A percentile compares a stretch with the other conserved stretches of the same genome.
phyloP scores from a whole-genome alignment of 2,113 vertebrate genomes.

The Pandion haliaetus region DNA sequence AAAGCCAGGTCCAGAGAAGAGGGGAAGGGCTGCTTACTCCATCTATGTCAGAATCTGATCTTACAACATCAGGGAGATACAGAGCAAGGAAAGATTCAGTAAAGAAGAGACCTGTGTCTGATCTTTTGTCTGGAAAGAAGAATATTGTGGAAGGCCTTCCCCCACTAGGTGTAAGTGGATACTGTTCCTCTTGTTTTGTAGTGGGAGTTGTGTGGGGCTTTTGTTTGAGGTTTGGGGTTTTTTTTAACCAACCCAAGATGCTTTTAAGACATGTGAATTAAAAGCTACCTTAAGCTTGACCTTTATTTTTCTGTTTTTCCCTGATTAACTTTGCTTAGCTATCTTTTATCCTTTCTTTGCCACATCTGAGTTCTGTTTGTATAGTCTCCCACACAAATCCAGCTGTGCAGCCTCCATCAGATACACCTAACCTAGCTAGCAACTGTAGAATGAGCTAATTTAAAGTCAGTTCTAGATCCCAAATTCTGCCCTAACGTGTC shows the following conservation, averaged over 20 bases:
- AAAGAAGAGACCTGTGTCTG: slow-evolving; percentile 89
- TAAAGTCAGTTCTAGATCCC: neutral
- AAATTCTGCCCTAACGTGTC: neutral
- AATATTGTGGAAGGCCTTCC: slow-evolving; percentile 88
- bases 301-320: neutral
- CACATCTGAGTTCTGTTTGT: neutral
- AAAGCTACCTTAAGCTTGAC: neutral
- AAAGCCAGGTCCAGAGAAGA: slow-evolving; percentile 65
- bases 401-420: neutral
- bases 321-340: neutral
- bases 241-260: neutral
- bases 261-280: neutral
- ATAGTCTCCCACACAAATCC: neutral
- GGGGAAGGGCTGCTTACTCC: slow-evolving; percentile 81
- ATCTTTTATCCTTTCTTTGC: neutral
- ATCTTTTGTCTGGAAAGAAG: slow-evolving; percentile 86
- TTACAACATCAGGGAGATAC: slow-evolving; percentile 81
- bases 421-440: neutral
- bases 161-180: slow-evolving; percentile 84
- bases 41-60: slow-evolving; percentile 90
- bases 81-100: slow-evolving; percentile 82
- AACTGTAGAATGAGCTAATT: neutral
- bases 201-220: neutral
- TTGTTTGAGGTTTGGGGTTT: neutral
- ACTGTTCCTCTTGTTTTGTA: neutral